These are phyloP conservation scores for Lottia gigantea DNA, from an alignment of 2,888 invertebrate genomes.

Conservation along the genomic window DNA sequence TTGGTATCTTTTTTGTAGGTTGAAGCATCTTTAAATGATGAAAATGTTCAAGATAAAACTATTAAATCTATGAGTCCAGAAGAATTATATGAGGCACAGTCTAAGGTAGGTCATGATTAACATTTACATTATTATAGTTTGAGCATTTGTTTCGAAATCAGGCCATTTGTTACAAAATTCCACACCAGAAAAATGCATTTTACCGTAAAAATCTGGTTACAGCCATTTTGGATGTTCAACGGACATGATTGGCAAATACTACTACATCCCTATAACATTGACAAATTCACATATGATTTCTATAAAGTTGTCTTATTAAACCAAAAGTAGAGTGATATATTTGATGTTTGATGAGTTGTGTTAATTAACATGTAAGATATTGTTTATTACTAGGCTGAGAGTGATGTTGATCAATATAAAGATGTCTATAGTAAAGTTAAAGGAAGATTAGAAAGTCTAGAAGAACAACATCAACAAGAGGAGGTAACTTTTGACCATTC, in stretches of 20 bases:
- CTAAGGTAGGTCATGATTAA: constrained; percentile 48
- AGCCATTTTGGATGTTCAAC: too few species aligned
- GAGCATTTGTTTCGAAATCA: not conserved
- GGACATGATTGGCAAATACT: too few species aligned
- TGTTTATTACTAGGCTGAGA: constrained; percentile 45
- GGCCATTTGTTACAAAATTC: not conserved
- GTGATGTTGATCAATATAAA: constrained; percentile 57
- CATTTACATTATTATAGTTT: not conserved
- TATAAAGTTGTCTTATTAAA: too few species aligned
- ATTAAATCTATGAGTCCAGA: constrained; percentile 62
- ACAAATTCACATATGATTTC: too few species aligned
- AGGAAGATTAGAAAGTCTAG: constrained; percentile 42
- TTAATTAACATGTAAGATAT: not conserved
- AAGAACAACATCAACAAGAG: constrained; percentile 40
- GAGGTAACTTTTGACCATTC: constrained; percentile 29
- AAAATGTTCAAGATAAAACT: constrained; percentile 54
- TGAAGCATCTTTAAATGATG: constrained; percentile 50
- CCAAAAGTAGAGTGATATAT: too few species aligned
- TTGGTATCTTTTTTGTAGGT: constrained; percentile 52
- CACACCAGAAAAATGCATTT: too few species aligned
- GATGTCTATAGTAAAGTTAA: constrained; percentile 53
- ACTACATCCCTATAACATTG: too few species aligned
- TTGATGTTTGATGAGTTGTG: too few species aligned
- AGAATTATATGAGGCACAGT: constrained; percentile 59
- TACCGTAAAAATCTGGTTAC: too few species aligned